phyloP scores from a whole-genome alignment of 1,140 invertebrate species.

The Leptinotarsa texana region DNA sequence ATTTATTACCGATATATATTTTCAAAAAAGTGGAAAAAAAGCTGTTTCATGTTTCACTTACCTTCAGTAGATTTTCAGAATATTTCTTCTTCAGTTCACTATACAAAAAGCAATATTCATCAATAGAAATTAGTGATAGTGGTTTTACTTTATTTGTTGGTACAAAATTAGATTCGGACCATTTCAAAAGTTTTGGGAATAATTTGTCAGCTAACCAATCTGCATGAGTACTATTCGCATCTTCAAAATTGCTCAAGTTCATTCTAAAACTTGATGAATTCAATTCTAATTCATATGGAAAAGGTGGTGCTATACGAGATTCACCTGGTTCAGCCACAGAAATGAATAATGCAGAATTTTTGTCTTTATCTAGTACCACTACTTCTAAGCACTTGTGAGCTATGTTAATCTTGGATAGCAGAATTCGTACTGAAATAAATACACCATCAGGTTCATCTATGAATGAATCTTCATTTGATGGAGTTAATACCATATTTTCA shows the following conservation, averaged over 20 bases:
- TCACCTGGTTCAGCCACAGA: conserved; percentile 39
- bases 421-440: conserved; percentile 49
- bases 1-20: too few species aligned
- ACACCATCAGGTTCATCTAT: conserved; percentile 31
- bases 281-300: conserved; percentile 49
- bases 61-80: conserved; percentile 71
- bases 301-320: conserved; percentile 41
- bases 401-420: conserved; percentile 42
- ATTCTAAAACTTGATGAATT: conserved; percentile 41
- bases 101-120: conserved; percentile 75
- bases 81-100: conserved; percentile 80
- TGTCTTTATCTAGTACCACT: conserved; percentile 49
- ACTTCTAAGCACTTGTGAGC: conserved; percentile 48
- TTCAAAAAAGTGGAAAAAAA: too few species aligned
- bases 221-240: conserved; percentile 53
- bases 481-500: conserved; percentile 42
- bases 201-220: conserved; percentile 62
- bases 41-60: conserved; percentile 41
- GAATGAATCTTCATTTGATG: conserved; percentile 35
- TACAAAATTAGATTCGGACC: conserved; percentile 59
- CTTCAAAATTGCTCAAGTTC: conserved; percentile 41
- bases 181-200: conserved; percentile 69
- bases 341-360: conserved; percentile 44
- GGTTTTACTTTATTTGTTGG: conserved; percentile 61
- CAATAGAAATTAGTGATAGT: conserved; percentile 68